phyloP scores from a whole-genome alignment of 2,113 vertebrate species.

The Vulpes ferrilata region DNA sequence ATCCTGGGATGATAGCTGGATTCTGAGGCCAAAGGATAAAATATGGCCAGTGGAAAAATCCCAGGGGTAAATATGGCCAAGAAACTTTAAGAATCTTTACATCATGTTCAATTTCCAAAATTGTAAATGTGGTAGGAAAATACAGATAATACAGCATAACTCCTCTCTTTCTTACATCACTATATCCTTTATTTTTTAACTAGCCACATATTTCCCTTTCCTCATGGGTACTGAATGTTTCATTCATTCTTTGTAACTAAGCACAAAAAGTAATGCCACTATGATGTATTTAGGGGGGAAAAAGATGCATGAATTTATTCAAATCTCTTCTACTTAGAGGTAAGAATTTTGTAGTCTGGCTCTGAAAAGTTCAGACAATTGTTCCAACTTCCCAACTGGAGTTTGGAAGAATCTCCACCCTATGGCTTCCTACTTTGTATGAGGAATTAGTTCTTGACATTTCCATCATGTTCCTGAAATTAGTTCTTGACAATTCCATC shows the following conservation, averaged over 20 bases:
- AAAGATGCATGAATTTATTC: not conserved
- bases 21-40: constrained; percentile 12
- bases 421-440: not conserved
- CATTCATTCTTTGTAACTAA: not conserved
- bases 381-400: not conserved
- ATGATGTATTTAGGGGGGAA: not conserved
- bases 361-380: constrained; percentile 9
- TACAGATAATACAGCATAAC: not conserved
- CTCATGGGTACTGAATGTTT: not conserved
- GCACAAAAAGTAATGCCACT: not conserved
- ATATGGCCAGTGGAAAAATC: not conserved
- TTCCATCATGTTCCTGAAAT: not conserved
- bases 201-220: not conserved
- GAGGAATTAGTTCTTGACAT: not conserved
- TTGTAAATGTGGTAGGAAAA: not conserved
- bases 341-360: constrained; percentile 9
- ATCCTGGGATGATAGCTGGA: not conserved
- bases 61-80: not conserved
- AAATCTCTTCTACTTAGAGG: not conserved
- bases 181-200: not conserved
- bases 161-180: not conserved
- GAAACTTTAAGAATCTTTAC: constrained; percentile 19
- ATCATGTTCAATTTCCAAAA: not conserved
- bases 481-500: not conserved
- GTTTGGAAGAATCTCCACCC: not conserved